Base-by-base conservation (phyloP, 2,113 vertebrate genomes). In the Erinaceus europaeus region DNA sequence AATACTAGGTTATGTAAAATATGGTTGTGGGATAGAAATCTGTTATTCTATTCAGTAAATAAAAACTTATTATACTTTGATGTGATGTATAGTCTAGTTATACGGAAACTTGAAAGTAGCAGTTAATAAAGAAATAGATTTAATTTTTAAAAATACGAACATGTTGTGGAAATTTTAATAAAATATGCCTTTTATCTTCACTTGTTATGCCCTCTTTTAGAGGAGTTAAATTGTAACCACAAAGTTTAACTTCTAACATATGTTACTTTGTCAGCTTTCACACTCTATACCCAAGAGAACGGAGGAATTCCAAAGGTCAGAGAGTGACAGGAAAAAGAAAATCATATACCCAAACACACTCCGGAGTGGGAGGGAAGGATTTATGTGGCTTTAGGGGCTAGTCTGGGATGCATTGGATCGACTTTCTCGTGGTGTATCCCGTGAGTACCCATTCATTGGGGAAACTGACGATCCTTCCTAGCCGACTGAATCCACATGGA, bases 11-110 rank as follows among this genome's bases (percentile, higher is more conserved):
- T 94, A 95, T 92, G 88, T 88, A 89, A 96, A 95, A 95, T 94
- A 91, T 59, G 32, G 29, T 9, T 82, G 5, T 62, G 25, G n/a
- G 74, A 89, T 72, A 50, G 21, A 77, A 95, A 93, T 78, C 40
- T 94, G 73, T 93, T 91, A 95, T 53, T 91, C 78, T 67, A 32
- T 83, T 95, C 81, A 94, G 94, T 93, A 96, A 96, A 96, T 91
- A 95, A 94, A 95, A 91, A 86, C 81, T 83, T 67, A 88, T 88
- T 94, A 69, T 76, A 86, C 93, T 92, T 86, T 21, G 36, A 93
- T 91, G 5, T 86, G 10, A 84, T 94, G 0, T 86, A 78, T n/a
- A 14, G 3, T 79, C 46, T 92, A 81, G 32, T 91, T 94, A 90
- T 92, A 84, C 91, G 53, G 79, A 93, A 67, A 91, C 12, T 36